Percentiles rank a stretch among this genome's conserved stretches.
phyloP scores from a whole-genome alignment of 2,797 vertebrate genomes.

The Enteromius viviparus region DNA sequence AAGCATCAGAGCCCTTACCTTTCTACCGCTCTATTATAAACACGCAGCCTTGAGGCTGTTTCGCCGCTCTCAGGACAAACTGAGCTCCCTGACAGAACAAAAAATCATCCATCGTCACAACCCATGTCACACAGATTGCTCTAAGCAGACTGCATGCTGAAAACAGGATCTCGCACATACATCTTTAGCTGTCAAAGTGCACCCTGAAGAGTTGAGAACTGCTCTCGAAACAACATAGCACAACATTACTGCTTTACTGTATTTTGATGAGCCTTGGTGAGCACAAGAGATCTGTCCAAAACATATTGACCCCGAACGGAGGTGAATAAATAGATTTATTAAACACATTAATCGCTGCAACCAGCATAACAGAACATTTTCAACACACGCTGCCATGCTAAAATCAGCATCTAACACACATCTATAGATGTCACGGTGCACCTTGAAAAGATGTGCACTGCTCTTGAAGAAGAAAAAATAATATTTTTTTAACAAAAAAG shows the following conservation, averaged over 20 bases:
- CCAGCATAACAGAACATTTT: background rate
- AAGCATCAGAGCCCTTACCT: slow-evolving; percentile 29
- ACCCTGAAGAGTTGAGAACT: background rate
- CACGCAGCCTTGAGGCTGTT: slow-evolving; percentile 45
- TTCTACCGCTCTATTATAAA: slow-evolving; percentile 36
- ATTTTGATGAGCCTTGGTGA: background rate
- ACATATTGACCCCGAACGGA: background rate
- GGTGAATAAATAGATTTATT: background rate
- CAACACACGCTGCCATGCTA: background rate
- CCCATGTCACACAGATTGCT: slow-evolving; percentile 36
- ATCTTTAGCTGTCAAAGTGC: slow-evolving; percentile 5
- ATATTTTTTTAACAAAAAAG: slow-evolving; percentile 63
- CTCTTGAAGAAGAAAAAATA: slow-evolving; percentile 29
- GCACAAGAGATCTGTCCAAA: background rate
- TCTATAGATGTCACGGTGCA: slow-evolving; percentile 29
- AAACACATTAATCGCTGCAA: background rate
- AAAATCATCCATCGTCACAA: slow-evolving; percentile 45
- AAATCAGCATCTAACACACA: slow-evolving; percentile 25
- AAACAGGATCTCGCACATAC: slow-evolving; percentile 20
- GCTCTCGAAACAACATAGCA: background rate
- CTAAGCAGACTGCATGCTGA: slow-evolving; percentile 11
- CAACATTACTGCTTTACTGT: background rate
- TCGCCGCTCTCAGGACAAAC: slow-evolving; percentile 42
- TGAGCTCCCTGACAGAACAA: slow-evolving; percentile 46
- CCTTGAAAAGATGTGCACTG: slow-evolving; percentile 19